Base-by-base conservation (phyloP, 2,113 vertebrate species). In the Thinocorus orbignyianus region DNA sequence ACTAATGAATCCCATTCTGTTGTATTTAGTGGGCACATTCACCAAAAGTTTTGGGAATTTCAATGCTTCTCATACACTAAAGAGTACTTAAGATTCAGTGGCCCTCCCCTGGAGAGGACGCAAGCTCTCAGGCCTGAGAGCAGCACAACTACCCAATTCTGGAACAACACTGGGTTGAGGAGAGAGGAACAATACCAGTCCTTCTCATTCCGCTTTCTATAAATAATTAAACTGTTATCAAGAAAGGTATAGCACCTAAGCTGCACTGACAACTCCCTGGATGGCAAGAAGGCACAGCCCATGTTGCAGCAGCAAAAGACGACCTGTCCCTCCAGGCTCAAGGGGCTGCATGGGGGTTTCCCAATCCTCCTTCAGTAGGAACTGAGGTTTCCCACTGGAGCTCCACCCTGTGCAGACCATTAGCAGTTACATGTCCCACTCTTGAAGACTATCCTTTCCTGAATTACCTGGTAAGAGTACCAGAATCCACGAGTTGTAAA, bases 321-420 rank as follows among this genome's bases (percentile, higher is more conserved):
- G 30, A 14, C 23, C 2, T 0, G 26, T 23, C 11, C 28, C 4
- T 62, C 42, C 48, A 42, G 1, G 22, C 10, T 17, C 44, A 62
- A 61, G n/a, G 1, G 2, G 17, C n/a, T 0, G 0, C 23, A 4
- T 1, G 14, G 16, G 17, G 42, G 17, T 23, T 15, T 60, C 31
- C 37, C 51, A 74, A 0, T 31, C 25, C 44, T 52, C 1, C 11
- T 39, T 30, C 1, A 0, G 9, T 13, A 46, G 28, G 13, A 69
- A 13, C 22, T 14, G 22, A 7, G 6, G 17, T 33, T 86, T 89
- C 39, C 39, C 57, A 41, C 22, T 35, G 37, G 42, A n/a, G 54
- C 9, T 3, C 4, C 11, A 14, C 23, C 30, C 44, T 6, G 10
- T 24, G 13, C 3, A 2, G 25, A 11, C 48, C 25, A 7, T 9